These are phyloP conservation scores for Microcebus jonahi DNA, from an alignment of 2,113 vertebrate species.

Conservation along the genomic window DNA sequence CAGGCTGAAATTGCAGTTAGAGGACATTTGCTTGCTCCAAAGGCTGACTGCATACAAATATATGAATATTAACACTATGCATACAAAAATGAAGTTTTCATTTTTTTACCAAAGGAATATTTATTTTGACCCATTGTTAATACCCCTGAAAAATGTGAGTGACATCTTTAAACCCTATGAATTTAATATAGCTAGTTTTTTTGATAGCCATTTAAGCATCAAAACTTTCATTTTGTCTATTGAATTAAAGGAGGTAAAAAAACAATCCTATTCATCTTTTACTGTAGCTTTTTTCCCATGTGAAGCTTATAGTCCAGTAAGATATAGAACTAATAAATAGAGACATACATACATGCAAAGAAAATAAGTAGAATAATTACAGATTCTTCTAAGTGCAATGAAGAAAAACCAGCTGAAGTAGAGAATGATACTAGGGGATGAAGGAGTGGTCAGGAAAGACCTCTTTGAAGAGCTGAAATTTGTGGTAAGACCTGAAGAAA, in stretches of 20 bases:
- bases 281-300: not conserved
- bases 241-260: not conserved
- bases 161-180: not conserved
- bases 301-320: not conserved
- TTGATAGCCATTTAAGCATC: not conserved
- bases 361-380: not conserved
- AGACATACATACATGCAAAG: not conserved
- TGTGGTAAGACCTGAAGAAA: not conserved
- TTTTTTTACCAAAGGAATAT: not conserved
- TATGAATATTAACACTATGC: slow-evolving; percentile 77
- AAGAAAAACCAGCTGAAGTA: not conserved
- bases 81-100: slow-evolving; percentile 18
- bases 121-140: not conserved
- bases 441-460: not conserved
- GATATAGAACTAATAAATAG: not conserved
- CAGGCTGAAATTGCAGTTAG: slow-evolving; percentile 84
- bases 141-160: not conserved
- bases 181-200: slow-evolving; percentile 34
- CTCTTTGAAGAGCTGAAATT: not conserved
- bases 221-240: slow-evolving; percentile 24
- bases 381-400: not conserved
- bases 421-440: not conserved
- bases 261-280: not conserved
- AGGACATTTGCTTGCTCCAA: slow-evolving; percentile 75
- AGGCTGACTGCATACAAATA: slow-evolving; percentile 72